Conservation (phyloP, 2,113 vertebrate species). For the Bufo gargarizans region DNA sequence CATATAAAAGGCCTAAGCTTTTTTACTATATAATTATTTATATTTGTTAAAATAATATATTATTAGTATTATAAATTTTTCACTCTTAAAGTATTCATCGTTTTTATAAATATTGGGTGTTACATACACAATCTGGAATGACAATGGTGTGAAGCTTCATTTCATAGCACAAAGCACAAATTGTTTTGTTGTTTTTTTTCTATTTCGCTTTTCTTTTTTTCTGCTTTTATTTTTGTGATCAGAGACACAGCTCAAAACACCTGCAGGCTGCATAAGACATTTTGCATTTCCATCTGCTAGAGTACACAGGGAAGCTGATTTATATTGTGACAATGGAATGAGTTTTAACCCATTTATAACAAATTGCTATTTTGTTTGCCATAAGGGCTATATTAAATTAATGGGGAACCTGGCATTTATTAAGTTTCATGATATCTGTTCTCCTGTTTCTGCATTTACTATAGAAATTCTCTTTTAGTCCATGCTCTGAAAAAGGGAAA, state of each 20-base stretch:
- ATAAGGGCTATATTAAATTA: constrained; percentile 20
- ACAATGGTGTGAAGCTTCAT: constrained; percentile 37
- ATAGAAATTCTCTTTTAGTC: not conserved
- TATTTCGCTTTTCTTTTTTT: not conserved
- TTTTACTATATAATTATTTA: not conserved
- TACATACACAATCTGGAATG: constrained; percentile 38
- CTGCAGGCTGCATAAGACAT: constrained; percentile 52
- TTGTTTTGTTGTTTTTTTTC: constrained; percentile 35
- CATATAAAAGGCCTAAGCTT: not conserved
- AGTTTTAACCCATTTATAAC: constrained; percentile 29
- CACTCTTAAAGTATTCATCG: not conserved
- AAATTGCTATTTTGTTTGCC: constrained; percentile 23
- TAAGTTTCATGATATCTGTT: not conserved
- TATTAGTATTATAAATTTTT: constrained; percentile 7
- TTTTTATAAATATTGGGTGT: constrained; percentile 45
- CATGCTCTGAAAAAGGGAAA: not conserved
- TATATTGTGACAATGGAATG: constrained; percentile 32
- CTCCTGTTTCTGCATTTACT: not conserved
- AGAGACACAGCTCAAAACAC: constrained; percentile 40
- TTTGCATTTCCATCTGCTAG: constrained; percentile 51
- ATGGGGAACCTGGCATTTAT: constrained; percentile 16
- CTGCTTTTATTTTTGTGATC: not conserved
- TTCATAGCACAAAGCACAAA: constrained; percentile 53
- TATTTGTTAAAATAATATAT: not conserved
- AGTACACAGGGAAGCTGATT: constrained; percentile 41